These are phyloP conservation scores for Corvus cornix DNA, from an alignment of 2,113 vertebrate species.

Conservation along the genomic window DNA sequence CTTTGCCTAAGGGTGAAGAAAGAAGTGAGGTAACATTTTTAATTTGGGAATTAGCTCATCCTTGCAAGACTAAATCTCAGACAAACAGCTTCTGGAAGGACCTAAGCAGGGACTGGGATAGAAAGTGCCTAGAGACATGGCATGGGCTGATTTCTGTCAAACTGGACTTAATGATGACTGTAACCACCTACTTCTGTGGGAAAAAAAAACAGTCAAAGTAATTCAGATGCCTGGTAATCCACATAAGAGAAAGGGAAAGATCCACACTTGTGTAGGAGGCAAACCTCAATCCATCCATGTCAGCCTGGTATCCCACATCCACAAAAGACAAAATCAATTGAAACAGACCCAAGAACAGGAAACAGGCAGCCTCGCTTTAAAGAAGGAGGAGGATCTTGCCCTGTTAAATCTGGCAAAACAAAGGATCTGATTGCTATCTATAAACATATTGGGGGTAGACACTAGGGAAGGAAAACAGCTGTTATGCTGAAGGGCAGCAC, in stretches of 20 bases:
- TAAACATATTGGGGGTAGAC: constrained; percentile 12
- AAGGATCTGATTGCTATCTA: constrained; percentile 40
- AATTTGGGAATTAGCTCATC: not conserved
- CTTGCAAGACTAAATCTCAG: not conserved
- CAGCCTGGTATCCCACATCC: not conserved
- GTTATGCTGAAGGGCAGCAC: constrained; percentile 32
- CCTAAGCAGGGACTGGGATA: not conserved
- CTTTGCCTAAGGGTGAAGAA: not conserved
- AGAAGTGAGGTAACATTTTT: not conserved
- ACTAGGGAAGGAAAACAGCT: constrained; percentile 46
- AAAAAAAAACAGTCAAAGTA: not conserved
- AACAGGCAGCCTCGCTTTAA: not conserved
- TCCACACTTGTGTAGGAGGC: not conserved
- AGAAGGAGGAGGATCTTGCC: not conserved
- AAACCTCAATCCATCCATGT: not conserved
- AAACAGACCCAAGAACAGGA: not conserved
- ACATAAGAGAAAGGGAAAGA: not conserved
- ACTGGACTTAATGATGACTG: not conserved
- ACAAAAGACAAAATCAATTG: not conserved
- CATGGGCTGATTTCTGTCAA: not conserved
- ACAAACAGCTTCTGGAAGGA: not conserved
- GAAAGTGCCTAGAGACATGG: not conserved
- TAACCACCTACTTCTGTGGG: not conserved
- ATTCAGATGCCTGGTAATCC: not conserved
- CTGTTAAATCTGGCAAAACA: constrained; percentile 33